These are phyloP conservation scores for Lysiphlebus fabarum DNA, from an alignment of 1,140 invertebrate genomes.

Conservation along the genomic window DNA sequence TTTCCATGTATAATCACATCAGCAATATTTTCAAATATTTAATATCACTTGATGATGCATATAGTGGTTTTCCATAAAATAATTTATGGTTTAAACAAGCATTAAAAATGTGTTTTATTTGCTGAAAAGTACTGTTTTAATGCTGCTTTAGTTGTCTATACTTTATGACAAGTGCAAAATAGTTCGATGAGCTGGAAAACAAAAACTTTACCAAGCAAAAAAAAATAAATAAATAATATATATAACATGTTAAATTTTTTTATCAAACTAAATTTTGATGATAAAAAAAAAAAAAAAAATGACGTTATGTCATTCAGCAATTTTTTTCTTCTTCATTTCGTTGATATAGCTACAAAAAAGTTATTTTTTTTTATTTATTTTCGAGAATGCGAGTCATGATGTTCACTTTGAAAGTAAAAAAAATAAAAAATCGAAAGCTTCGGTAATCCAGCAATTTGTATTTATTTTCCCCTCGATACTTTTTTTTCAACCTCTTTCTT, in stretches of 20 bases:
- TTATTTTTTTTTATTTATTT: slow-evolving; percentile 1
- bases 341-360: slow-evolving; percentile 19
- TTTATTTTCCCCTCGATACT: slow-evolving; percentile 49
- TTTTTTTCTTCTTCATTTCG: neutral
- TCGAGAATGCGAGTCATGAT: slow-evolving; percentile 22
- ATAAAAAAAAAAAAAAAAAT: neutral
- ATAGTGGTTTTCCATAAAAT: slow-evolving; percentile 23
- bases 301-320: neutral
- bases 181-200: slow-evolving; percentile 19
- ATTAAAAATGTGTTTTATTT: slow-evolving; percentile 26
- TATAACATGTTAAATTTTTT: too few relatives aligned
- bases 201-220: too few relatives aligned
- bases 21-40: slow-evolving; percentile 39
- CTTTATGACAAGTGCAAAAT: slow-evolving; percentile 22
- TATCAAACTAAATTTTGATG: too few relatives aligned
- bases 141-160: neutral
- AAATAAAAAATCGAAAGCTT: slow-evolving; percentile 29
- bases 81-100: slow-evolving; percentile 37
- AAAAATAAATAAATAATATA: neutral
- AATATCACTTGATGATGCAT: slow-evolving; percentile 29
- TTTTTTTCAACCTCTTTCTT: slow-evolving; percentile 30
- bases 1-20: slow-evolving; percentile 21
- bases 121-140: slow-evolving; percentile 22
- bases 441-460: slow-evolving; percentile 57
- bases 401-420: slow-evolving; percentile 10